phyloP scores from a whole-genome alignment of 2,113 vertebrate species.

The Limnothrissa miodon region DNA sequence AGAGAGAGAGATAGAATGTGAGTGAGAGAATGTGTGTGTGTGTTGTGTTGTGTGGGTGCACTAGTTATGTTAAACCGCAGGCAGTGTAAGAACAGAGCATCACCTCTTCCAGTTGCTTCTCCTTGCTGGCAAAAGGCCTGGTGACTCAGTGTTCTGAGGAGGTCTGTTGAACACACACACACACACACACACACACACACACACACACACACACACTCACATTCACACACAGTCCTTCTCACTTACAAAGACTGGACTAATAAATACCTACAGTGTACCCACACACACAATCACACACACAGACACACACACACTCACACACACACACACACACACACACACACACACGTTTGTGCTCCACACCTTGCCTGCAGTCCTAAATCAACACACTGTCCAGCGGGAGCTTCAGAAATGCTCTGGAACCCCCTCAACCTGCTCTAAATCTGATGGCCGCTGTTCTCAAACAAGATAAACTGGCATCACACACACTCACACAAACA shows the following conservation, averaged over 20 bases:
- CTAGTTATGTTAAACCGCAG: not conserved
- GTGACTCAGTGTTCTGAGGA: not conserved
- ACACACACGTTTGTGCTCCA: not conserved
- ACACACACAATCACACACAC: not conserved
- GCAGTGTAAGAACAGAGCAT: not conserved
- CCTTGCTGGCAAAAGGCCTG: not conserved
- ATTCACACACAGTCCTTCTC: not conserved
- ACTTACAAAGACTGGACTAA: not conserved
- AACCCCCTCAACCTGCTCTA: not conserved
- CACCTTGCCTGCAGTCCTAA: not conserved
- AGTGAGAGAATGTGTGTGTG: not conserved
- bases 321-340: not conserved
- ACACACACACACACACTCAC: not conserved
- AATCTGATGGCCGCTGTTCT: not conserved
- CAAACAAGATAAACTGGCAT: not conserved
- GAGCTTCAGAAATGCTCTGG: not conserved
- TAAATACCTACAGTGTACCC: not conserved
- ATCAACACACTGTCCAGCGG: not conserved
- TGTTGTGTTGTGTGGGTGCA: not conserved
- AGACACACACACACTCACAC: not conserved
- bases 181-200: not conserved
- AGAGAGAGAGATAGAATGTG: not conserved
- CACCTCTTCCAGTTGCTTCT: not conserved
- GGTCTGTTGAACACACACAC: not conserved
- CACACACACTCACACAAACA: not conserved